These are phyloP conservation scores for Tipula lateralis DNA, from an alignment of 2,888 invertebrate genomes.

Conservation along the genomic window DNA sequence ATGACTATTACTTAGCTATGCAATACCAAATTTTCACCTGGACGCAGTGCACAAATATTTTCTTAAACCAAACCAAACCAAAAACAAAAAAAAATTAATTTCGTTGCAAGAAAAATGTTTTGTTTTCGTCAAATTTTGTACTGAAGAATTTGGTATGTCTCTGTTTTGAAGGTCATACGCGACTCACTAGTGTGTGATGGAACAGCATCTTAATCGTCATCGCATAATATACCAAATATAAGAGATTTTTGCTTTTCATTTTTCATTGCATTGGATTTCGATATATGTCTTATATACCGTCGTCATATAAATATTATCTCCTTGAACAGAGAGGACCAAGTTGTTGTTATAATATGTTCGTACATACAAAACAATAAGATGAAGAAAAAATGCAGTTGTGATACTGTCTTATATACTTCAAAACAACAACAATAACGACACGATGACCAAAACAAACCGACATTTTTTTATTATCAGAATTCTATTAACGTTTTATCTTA, in stretches of 20 bases:
- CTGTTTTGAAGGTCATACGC: constrained; percentile 28
- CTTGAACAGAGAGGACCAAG: constrained; percentile 5
- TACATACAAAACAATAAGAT: neutral
- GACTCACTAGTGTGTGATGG: neutral
- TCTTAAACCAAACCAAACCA: neutral
- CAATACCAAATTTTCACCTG: constrained; percentile 28
- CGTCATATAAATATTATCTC: neutral
- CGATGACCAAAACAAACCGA: constrained; percentile 13
- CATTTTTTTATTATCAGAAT: neutral
- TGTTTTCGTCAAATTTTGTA: neutral
- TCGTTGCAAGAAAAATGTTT: neutral
- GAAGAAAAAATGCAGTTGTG: constrained; percentile 21
- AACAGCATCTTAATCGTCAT: neutral
- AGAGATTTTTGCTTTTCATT: constrained; percentile 27
- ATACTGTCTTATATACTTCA: constrained; percentile 27
- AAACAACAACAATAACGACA: neutral
- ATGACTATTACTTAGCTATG: constrained; percentile 5
- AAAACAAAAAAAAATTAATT: neutral
- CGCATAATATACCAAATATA: neutral
- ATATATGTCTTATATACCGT: too few relatives aligned
- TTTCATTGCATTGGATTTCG: neutral
- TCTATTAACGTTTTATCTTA: neutral
- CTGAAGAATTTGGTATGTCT: constrained; percentile 20
- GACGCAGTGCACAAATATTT: neutral
- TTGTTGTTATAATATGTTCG: too few relatives aligned